Evolutionary conservation across 2,888 invertebrate species (phyloP), one percentile per base, ranked within the genome.

Genomic region (Notocelia uddmanniana): DNA sequence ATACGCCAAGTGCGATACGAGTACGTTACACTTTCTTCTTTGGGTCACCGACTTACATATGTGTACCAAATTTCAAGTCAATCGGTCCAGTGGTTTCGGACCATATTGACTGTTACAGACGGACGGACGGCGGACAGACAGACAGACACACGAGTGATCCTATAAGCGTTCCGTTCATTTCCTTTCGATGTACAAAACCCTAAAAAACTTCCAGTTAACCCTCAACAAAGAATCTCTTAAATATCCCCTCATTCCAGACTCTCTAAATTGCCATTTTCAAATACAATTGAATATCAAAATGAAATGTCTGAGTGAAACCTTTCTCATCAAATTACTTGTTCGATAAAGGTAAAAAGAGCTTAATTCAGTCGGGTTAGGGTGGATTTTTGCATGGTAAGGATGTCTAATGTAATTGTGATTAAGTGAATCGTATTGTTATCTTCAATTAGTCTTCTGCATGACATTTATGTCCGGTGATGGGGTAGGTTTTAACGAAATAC

Each of bases 261-360:
- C 77, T 80, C 82, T 86, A 85, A 87, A 85, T 86, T 84, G 83
- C 79, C 82, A 84, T 83, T 82, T 82, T 83, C 80, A 63, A 63
- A 50, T 63, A 81, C 87, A 88, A 88, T 88, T 88, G 85, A 87
- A 88, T 84, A 84, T 87, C 85, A 83, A 82, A 85, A 86, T 79
- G 31, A 81, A 83, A 84, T 80, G 84, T 76, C 77, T 78, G 77
- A 73, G 58, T 81, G 82, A 77, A 81, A 81, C 83, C 79, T 78
- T 76, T 79, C 78, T 73, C 57, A 75, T 73, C 71, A 76, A 83
- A 83, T 82, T 81, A 76, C 79, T 81, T 84, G 50, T 68, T 62
- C 76, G 73, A 71, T 66, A n/a, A 45, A 45, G 45, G 68, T 59
- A 80, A 77, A 84, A 78, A 75, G 74, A 72, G 64, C 78, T 75